Conservation (phyloP, 2,888 invertebrate species). For the Drosophila vallismaia region DNA sequence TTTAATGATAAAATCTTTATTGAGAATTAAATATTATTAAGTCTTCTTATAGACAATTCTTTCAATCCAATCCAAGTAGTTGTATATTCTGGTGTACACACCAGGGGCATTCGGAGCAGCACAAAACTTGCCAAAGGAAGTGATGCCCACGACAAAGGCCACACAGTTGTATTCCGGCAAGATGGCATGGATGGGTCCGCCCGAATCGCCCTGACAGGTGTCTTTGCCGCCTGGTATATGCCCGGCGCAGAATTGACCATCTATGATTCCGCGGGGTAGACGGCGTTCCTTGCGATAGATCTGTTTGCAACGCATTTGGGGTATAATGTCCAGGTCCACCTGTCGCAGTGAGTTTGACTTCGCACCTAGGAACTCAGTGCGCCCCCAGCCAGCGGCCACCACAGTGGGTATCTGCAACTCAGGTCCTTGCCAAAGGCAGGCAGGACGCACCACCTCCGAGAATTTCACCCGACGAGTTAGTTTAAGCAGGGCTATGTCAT, state of each 20-base stretch:
- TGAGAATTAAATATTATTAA: conserved; percentile 16
- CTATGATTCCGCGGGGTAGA: conserved; percentile 81
- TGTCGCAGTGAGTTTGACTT: conserved; percentile 82
- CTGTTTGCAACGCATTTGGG: conserved; percentile 74
- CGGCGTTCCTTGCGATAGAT: conserved; percentile 79
- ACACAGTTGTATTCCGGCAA: conserved; percentile 81
- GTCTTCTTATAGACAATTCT: conserved; percentile 75
- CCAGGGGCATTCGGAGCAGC: conserved; percentile 82
- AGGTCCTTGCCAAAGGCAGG: conserved; percentile 82
- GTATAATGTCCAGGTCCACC: conserved; percentile 81
- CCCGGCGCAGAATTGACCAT: conserved; percentile 84
- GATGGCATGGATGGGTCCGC: conserved; percentile 82
- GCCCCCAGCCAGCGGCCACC: conserved; percentile 83
- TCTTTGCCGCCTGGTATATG: conserved; percentile 82
- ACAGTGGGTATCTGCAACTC: conserved; percentile 65
- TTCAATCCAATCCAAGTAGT: conserved; percentile 83
- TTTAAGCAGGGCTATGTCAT: conserved; percentile 86
- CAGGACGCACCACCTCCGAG: conserved; percentile 79
- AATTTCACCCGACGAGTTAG: conserved; percentile 79
- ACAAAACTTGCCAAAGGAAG: conserved; percentile 83
- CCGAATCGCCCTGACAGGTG: conserved; percentile 83
- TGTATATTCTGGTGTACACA: conserved; percentile 81
- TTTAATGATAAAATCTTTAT: neutral
- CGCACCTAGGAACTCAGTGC: conserved; percentile 78
- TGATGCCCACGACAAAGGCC: conserved; percentile 82